Evolutionary conservation across 2,888 invertebrate species (phyloP).

Genomic region (Callyntrura guangdongensis): DNA sequence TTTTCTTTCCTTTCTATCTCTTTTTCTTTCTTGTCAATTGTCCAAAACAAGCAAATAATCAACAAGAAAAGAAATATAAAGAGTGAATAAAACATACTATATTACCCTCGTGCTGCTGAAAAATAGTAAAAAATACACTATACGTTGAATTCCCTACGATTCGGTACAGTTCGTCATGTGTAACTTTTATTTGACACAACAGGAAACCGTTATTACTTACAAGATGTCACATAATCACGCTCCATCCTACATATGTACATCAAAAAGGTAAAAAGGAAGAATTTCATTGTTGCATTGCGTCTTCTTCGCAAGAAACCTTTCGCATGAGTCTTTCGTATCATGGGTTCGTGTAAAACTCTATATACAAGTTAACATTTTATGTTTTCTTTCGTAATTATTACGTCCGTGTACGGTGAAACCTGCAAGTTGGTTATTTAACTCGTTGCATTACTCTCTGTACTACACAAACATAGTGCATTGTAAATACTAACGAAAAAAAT

Average conservation of each 20-base stretch:
- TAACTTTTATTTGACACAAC: constrained; percentile 67
- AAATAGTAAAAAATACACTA: not conserved
- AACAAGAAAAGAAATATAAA: constrained; percentile 39
- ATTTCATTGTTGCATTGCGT: not conserved
- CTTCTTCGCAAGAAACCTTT: too few species aligned
- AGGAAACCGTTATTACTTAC: constrained; percentile 65
- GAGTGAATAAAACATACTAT: constrained; percentile 14
- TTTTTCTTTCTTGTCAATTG: constrained; percentile 43
- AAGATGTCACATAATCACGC: constrained; percentile 57
- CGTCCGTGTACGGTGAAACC: not conserved
- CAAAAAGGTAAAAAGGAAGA: too few species aligned
- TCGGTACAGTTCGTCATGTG: constrained; percentile 71
- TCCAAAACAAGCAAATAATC: constrained; percentile 44
- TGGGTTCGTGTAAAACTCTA: not conserved
- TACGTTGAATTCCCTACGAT: constrained; percentile 55
- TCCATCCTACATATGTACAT: constrained; percentile 7
- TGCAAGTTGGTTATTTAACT: constrained; percentile 54
- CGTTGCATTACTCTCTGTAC: constrained; percentile 11
- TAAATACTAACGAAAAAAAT: not conserved
- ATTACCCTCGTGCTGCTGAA: constrained; percentile 7
- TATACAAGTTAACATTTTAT: not conserved
- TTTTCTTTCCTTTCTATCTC: not conserved
- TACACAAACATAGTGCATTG: not conserved
- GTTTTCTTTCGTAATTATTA: constrained; percentile 35
- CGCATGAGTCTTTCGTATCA: not conserved